Conservation (phyloP, 2,113 vertebrate species). For the Tragelaphus buxtoni region DNA sequence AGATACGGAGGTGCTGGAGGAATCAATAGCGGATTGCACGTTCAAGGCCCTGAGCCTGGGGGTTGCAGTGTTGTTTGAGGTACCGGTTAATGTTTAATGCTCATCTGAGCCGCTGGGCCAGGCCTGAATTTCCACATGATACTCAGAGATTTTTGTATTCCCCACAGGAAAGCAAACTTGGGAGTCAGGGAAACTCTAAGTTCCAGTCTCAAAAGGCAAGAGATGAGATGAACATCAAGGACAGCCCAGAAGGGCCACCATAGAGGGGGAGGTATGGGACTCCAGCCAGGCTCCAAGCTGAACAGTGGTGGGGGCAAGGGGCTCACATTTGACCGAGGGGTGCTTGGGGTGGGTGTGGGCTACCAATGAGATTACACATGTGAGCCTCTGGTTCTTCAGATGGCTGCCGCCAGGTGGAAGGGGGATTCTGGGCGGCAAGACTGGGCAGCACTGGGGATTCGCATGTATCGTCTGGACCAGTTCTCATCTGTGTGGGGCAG, state of each 20-base stretch:
- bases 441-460: not conserved
- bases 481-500: not conserved
- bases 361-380: too few species aligned
- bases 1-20: not conserved
- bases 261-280: not conserved
- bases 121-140: not conserved
- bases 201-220: not conserved
- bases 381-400: not conserved
- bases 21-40: not conserved
- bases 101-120: not conserved
- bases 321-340: not conserved
- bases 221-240: not conserved
- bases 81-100: slow-evolving; percentile 15
- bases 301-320: not conserved
- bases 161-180: not conserved
- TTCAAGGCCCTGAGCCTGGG: not conserved
- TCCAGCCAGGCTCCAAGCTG: not conserved
- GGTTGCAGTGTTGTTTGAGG: not conserved
- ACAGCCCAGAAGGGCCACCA: not conserved
- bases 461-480: not conserved
- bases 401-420: not conserved
- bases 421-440: not conserved
- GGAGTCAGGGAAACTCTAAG: not conserved
- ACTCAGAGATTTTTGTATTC: not conserved
- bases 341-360: not conserved